These are phyloP conservation scores for Polyommatus iphigenia DNA, from an alignment of 2,888 invertebrate genomes.

Conservation along the genomic window DNA sequence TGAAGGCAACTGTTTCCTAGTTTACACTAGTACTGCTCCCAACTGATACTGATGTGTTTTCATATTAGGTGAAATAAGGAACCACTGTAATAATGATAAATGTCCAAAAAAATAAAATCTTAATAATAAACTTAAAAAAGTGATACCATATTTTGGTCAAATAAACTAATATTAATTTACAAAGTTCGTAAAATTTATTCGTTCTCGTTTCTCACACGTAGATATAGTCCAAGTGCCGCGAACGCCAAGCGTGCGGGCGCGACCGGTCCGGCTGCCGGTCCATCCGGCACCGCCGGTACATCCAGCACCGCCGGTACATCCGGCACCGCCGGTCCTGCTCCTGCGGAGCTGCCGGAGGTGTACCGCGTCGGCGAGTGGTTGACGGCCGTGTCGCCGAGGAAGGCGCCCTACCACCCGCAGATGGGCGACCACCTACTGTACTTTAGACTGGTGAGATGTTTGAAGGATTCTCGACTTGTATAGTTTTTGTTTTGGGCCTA, in stretches of 20 bases:
- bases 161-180: too few species aligned
- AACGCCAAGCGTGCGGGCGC: slow-evolving; percentile 42
- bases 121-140: too few species aligned
- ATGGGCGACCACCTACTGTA: slow-evolving; percentile 94
- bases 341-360: slow-evolving; percentile 83
- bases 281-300: slow-evolving; percentile 29
- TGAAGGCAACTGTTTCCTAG: too few species aligned
- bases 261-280: slow-evolving; percentile 22
- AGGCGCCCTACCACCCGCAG: slow-evolving; percentile 98
- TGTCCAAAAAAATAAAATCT: too few species aligned
- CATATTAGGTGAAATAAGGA: too few species aligned
- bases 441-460: slow-evolving; percentile 72
- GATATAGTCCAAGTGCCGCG: slow-evolving; percentile 51
- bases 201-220: slow-evolving; percentile 43
- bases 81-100: too few species aligned
- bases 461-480: neutral
- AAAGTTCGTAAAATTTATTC: too few species aligned
- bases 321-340: slow-evolving; percentile 32
- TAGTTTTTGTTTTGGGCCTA: neutral
- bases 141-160: too few species aligned
- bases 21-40: too few species aligned
- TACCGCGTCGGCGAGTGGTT: slow-evolving; percentile 96
- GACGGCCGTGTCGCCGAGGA: slow-evolving; percentile 92
- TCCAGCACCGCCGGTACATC: slow-evolving; percentile 25
- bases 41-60: too few species aligned